Conservation (phyloP, 2,797 vertebrate genomes). For the Meriones psammophilus region DNA sequence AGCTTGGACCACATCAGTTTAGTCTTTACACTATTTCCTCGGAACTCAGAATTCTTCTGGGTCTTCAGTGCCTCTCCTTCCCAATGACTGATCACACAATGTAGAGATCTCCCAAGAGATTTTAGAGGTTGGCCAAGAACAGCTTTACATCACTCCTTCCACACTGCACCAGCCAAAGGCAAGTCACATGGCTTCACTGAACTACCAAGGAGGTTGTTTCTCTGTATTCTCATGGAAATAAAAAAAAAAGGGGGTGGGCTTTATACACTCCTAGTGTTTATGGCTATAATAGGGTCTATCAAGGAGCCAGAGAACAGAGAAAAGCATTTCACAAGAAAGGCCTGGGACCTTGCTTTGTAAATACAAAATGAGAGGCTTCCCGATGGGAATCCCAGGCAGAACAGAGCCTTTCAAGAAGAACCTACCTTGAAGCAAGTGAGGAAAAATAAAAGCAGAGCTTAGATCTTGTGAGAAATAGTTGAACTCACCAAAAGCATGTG, state of each 20-base stretch:
- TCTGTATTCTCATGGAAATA: not conserved
- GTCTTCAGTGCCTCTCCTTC: not conserved
- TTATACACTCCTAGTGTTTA: not conserved
- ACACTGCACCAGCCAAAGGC: not conserved
- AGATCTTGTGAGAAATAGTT: not conserved
- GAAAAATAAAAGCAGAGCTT: not conserved
- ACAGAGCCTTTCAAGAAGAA: slow-evolving; percentile 32
- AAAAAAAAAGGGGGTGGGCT: not conserved
- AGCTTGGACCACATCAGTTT: not conserved
- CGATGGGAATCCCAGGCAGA: not conserved
- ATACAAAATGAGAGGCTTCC: not conserved
- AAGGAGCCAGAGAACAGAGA: not conserved
- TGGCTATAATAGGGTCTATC: not conserved
- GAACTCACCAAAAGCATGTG: not conserved
- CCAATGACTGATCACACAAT: not conserved
- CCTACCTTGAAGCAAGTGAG: not conserved
- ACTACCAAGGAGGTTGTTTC: not conserved
- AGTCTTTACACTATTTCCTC: not conserved
- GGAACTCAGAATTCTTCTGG: not conserved
- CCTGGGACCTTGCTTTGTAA: not conserved
- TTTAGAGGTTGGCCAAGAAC: not conserved
- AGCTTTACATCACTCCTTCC: not conserved
- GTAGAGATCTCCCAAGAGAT: not conserved
- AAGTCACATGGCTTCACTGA: not conserved
- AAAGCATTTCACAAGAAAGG: not conserved